Base-by-base conservation (phyloP, 2,888 invertebrate genomes). In the Pandemis heparana region DNA sequence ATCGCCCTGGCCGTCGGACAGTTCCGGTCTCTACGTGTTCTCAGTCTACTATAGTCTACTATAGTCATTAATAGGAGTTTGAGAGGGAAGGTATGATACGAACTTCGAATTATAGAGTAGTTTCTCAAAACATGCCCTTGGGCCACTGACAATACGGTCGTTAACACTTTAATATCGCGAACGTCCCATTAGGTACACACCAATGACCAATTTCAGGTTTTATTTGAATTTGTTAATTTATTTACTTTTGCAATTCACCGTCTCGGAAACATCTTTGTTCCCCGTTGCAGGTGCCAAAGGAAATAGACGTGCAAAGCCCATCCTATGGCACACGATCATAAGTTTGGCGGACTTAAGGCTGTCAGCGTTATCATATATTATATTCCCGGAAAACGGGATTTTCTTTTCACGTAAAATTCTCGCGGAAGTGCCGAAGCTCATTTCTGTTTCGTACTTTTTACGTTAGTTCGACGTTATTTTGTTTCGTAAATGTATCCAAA, bases 291-390 rank as follows among this genome's bases (percentile, higher is more conserved):
- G 18, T 66, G 53, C 10, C 51, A 61, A 69, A 69, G 32, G 59
- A 39, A 56, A 63, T 38, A 23, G 4, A 18, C 41, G 41, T 39
- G 12, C 43, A 65, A 59, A 69, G 73, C 64, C 64, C 46, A 59
- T 72, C 68, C 41, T 62, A 56, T 73, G 73, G 63, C 63, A 43
- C n/a, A 63, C 69, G 64, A 65, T 69, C 73, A 69, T 74, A 74
- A 74, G 69, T 74, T 74, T 69, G n/a, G 51, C 60, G 51, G 73
- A 64, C 69, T 74, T 74, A 74, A 38, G 39, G 64, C 10, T 69
- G 73, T 64, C 73, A 69, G 68, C 63, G 43, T 73, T 68, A 64
- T 73, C 68, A 73, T 73, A 69, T 63, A 69, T 73, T 73, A 69
- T 63, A 69, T 73, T 41, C 59, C n/a, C 43, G 53, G 46, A 23